Evolutionary conservation across 2,888 invertebrate genomes (phyloP), one percentile per base, ranked within the genome.

Genomic region (Sialis lutaria): DNA sequence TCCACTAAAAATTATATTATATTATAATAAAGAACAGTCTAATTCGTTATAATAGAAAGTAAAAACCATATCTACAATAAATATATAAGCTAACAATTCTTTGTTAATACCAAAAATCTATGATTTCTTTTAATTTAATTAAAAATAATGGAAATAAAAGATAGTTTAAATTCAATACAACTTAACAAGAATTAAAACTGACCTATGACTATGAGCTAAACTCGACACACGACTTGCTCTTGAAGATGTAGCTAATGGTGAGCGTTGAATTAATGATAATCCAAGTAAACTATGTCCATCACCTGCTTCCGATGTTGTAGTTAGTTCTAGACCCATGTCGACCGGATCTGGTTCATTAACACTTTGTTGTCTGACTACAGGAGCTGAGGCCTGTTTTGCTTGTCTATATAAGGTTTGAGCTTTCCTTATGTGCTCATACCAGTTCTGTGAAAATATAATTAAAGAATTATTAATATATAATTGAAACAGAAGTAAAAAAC

Each of bases 201-300:
- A 75, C 75, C 75, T 76, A 61, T 82, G 82, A 55, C 82, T 82
- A 58, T 82, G 82, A 48, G 79, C 79, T 9, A 82, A 70, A 62
- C 79, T 79, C 52, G 80, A 79, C 33, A 79, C 74, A 55, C 80
- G 72, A 53, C 81, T 77, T 39, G 74, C 74, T 52, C 76, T 62
- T 40, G 74, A 75, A 39, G 67, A 67, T 52, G 63, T 57, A 48
- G 64, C 65, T 58, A 67, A 50, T 52, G 67, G 64, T 54, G 68
- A 62, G 54, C 63, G 58, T 50, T 63, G 65, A 10, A 60, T 58
- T 48, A 64, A 33, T 10, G 50, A 51, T 31, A 40, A 9, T n/a
- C 47, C 47, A 48, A 64, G 64, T 37, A 65, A 54, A 54, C 61
- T 64, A 46, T 64, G 63, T 46, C 58, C 63, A 49, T 65, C 65